Evolutionary conservation across 1,140 invertebrate genomes (phyloP).

Genomic region (Neoseiulus cucumeris): DNA sequence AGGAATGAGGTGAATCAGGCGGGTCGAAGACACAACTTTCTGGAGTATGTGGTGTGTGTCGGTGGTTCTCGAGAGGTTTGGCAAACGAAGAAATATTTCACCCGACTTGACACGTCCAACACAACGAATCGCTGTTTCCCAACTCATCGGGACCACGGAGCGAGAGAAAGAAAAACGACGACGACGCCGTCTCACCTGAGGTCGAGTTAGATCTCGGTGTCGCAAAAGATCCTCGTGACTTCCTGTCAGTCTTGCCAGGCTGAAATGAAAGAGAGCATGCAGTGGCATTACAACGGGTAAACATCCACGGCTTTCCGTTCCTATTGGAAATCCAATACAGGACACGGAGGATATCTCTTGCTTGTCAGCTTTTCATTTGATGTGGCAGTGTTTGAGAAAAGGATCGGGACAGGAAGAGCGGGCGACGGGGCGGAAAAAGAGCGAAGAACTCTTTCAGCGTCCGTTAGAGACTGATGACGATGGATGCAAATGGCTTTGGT

Average conservation of each 20-base stretch:
- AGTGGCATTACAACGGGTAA: neutral
- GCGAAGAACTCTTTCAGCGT: too few relatives aligned
- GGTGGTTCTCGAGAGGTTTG: neutral
- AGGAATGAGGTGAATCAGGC: neutral
- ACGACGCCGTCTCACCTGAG: neutral
- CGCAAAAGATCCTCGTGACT: conserved; percentile 5
- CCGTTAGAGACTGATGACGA: too few relatives aligned
- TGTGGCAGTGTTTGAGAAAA: neutral
- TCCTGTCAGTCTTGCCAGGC: neutral
- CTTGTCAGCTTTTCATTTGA: neutral
- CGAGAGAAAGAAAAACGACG: neutral
- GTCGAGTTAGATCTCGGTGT: neutral
- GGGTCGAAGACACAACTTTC: neutral
- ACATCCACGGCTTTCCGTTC: neutral
- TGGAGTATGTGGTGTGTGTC: neutral
- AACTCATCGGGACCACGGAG: neutral
- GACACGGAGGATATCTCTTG: neutral
- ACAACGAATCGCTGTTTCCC: neutral
- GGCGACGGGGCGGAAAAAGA: neutral
- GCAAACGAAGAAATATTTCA: too few relatives aligned
- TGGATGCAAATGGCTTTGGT: too few relatives aligned
- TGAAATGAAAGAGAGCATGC: neutral
- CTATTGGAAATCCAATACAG: neutral
- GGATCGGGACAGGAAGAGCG: too few relatives aligned
- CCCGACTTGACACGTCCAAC: neutral